phyloP scores from a whole-genome alignment of 2,113 vertebrate genomes.

The Tichodroma muraria region DNA sequence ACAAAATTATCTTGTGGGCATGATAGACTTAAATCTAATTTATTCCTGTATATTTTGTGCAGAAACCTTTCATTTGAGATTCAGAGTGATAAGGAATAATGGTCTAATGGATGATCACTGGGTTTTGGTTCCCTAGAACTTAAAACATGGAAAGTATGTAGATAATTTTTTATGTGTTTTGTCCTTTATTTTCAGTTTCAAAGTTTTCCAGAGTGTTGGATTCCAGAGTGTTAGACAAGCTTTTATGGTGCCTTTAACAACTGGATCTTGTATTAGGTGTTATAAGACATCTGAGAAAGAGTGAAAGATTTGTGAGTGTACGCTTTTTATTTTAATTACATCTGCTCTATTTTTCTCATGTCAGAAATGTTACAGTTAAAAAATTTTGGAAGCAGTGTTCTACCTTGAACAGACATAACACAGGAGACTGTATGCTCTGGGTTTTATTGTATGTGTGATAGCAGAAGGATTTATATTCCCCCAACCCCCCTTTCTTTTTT shows the following conservation, averaged over 20 bases:
- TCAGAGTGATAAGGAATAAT: background rate
- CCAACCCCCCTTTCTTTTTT: too few relatives aligned
- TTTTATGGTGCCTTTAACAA: background rate
- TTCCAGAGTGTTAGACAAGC: background rate
- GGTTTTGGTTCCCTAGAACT: background rate
- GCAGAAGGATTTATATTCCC: background rate
- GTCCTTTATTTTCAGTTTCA: background rate
- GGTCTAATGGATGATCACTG: background rate
- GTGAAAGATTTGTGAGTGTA: background rate
- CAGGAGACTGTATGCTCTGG: background rate
- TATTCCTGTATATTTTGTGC: background rate
- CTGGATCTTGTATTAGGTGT: background rate
- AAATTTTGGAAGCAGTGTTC: background rate
- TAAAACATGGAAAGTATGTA: background rate
- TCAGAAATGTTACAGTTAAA: background rate
- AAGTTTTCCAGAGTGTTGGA: background rate
- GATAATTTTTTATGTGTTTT: background rate
- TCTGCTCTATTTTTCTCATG: background rate
- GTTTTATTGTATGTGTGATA: background rate
- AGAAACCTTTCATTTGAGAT: background rate
- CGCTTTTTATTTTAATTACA: background rate
- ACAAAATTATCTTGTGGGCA: background rate
- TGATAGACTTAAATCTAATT: background rate
- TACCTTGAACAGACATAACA: background rate
- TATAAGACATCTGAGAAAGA: background rate